phyloP scores from a whole-genome alignment of 2,888 invertebrate genomes.

The Trachelus tabidus region DNA sequence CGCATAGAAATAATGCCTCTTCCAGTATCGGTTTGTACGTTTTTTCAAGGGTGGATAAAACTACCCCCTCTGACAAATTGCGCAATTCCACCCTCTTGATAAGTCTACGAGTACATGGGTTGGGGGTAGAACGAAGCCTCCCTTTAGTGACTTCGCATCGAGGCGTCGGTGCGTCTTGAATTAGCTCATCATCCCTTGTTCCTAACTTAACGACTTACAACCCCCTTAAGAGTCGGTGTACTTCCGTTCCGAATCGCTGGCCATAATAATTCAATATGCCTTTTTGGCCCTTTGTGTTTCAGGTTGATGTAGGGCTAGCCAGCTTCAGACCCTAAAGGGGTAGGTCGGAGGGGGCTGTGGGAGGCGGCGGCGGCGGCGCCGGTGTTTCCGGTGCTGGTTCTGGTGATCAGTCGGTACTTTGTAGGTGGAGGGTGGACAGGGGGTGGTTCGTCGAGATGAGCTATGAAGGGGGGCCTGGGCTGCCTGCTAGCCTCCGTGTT shows the following conservation, averaged over 20 bases:
- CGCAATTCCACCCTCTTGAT: background rate
- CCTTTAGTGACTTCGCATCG: background rate
- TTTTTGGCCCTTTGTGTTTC: background rate
- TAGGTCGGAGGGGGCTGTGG: background rate
- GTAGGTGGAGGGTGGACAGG: constrained; percentile 21
- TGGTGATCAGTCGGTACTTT: background rate
- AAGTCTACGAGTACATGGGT: background rate
- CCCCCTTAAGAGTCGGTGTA: background rate
- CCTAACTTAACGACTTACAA: background rate
- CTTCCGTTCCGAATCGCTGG: background rate
- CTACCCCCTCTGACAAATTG: background rate
- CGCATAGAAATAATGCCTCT: background rate
- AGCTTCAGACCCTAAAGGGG: constrained; percentile 9
- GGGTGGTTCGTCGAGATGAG: constrained; percentile 63
- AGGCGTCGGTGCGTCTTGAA: background rate
- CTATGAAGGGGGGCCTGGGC: constrained; percentile 64
- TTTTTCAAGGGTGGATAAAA: background rate
- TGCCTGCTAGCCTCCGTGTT: constrained; percentile 62
- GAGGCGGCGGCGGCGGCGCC: background rate
- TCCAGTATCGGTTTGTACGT: background rate
- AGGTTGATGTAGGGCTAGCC: background rate
- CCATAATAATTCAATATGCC: background rate
- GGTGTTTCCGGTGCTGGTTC: background rate
- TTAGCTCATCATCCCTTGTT: background rate
- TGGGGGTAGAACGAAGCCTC: background rate